Percentiles rank a stretch among this genome's conserved stretches.
Conservation (phyloP, 2,888 invertebrate species). For the Sphinx pinastri region DNA sequence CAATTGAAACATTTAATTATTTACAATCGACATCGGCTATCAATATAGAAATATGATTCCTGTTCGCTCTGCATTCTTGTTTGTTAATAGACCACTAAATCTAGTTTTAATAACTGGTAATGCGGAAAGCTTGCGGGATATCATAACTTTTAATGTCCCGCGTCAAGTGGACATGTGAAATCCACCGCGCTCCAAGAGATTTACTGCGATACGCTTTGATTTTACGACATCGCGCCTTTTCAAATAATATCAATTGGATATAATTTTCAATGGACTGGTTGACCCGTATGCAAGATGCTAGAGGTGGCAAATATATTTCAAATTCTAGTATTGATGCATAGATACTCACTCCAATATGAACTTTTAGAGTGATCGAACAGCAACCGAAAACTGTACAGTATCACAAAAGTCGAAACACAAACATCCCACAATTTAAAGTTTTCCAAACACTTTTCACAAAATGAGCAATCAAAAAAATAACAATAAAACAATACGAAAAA, state of each 20-base stretch:
- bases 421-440: conserved; percentile 72
- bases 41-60: conserved; percentile 10
- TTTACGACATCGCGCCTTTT: conserved; percentile 61
- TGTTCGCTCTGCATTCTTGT: conserved; percentile 10
- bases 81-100: conserved; percentile 46
- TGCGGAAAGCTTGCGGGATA: conserved; percentile 62
- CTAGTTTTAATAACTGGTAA: conserved; percentile 60
- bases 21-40: background rate
- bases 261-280: conserved; percentile 52
- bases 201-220: conserved; percentile 78
- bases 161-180: conserved; percentile 75
- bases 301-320: conserved; percentile 32
- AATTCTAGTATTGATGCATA: conserved; percentile 29
- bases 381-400: conserved; percentile 52
- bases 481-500: conserved; percentile 30
- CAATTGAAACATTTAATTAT: conserved; percentile 3
- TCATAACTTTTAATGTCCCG: conserved; percentile 72
- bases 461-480: conserved; percentile 37
- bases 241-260: conserved; percentile 56
- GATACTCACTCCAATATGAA: conserved; percentile 69
- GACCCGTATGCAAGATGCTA: conserved; percentile 29
- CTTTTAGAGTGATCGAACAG: conserved; percentile 55
- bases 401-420: conserved; percentile 69
- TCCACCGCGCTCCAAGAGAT: conserved; percentile 70
- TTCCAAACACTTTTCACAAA: conserved; percentile 50